Conservation (phyloP, 2,888 invertebrate species). For the Dorcus parallelipipedus region DNA sequence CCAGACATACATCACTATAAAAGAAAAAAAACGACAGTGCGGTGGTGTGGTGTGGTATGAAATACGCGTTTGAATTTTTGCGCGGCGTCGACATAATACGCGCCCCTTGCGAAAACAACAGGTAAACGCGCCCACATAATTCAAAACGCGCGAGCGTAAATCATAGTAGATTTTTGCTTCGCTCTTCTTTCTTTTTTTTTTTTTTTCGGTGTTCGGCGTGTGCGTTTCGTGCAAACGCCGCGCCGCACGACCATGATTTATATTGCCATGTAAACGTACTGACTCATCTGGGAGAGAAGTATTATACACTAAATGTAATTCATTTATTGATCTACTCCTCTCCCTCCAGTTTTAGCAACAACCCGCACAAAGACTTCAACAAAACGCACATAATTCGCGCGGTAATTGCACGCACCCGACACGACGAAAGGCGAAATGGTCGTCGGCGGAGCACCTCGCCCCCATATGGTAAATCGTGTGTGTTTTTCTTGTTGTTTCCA, state of each 20-base stretch:
- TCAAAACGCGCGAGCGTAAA: neutral
- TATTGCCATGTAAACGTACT: conserved; percentile 12
- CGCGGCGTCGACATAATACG: neutral
- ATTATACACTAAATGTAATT: conserved; percentile 45
- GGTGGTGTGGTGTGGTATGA: neutral
- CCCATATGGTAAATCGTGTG: conserved; percentile 20
- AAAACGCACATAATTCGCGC: conserved; percentile 15
- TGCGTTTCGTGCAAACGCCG: neutral
- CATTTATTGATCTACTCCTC: conserved; percentile 50
- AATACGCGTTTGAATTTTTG: conserved; percentile 1
- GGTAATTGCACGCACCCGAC: conserved; percentile 21
- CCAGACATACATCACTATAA: neutral
- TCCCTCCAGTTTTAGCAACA: conserved; percentile 27
- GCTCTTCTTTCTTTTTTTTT: neutral
- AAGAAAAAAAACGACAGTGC: neutral
- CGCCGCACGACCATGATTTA: neutral
- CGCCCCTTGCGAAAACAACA: neutral
- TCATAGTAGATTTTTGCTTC: neutral
- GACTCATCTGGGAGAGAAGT: conserved; percentile 30
- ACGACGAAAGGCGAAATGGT: conserved; percentile 3
- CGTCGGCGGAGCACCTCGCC: conserved; percentile 1
- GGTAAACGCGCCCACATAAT: neutral
- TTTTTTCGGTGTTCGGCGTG: neutral
- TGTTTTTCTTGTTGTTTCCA: conserved; percentile 18
- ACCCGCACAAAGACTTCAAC: conserved; percentile 29